A percentile compares a stretch with the other conserved stretches of the same genome.
These are phyloP conservation scores for Anguilla megastoma DNA, from an alignment of 2,797 vertebrate species.

Conservation along the genomic window DNA sequence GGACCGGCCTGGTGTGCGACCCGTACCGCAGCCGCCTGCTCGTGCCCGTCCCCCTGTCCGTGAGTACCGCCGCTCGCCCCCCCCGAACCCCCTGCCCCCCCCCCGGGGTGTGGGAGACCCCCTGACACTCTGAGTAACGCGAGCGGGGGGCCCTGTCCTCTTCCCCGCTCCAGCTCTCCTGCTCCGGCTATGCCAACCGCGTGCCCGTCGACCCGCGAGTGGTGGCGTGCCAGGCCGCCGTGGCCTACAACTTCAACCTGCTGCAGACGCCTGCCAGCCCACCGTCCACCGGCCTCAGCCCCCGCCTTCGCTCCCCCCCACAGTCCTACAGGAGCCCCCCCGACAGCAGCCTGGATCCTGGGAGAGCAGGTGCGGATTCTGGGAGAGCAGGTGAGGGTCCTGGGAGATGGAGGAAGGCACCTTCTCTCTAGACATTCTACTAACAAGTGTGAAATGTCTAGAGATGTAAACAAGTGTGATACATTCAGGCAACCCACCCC, in stretches of 20 bases:
- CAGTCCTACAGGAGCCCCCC: background rate
- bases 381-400: background rate
- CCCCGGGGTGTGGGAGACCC: background rate
- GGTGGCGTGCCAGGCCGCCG: constrained; percentile 27
- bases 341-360: constrained; percentile 12
- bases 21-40: background rate
- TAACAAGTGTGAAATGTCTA: background rate
- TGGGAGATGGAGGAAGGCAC: too few species aligned
- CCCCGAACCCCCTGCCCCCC: background rate
- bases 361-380: constrained; percentile 30
- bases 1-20: constrained; percentile 2
- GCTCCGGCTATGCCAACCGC: constrained; percentile 7
- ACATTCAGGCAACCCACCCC: background rate
- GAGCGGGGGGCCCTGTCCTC: background rate
- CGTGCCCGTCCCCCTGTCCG: background rate
- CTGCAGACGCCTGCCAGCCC: constrained; percentile 8
- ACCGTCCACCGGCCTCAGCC: background rate
- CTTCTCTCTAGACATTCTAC: background rate
- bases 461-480: background rate
- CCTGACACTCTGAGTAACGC: background rate
- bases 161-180: constrained; percentile 18
- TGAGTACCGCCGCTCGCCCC: constrained; percentile 22
- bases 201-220: constrained; percentile 24
- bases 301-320: background rate
- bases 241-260: constrained; percentile 36